Base-by-base conservation (phyloP, 2,113 vertebrate species). In the Parotia lawesii region DNA sequence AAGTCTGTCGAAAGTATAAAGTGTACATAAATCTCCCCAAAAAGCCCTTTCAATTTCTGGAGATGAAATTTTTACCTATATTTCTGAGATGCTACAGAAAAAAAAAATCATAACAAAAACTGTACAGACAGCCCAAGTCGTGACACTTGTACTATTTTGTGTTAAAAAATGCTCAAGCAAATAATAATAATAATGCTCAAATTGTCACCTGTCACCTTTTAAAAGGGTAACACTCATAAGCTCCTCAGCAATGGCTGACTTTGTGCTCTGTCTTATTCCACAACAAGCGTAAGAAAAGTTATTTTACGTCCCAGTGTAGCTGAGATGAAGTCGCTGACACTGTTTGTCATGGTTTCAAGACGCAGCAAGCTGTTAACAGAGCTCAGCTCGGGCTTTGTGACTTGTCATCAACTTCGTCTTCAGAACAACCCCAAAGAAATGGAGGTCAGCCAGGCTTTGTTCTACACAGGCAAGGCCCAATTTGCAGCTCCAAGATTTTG, bases 371-470 rank as follows among this genome's bases (percentile, higher is more conserved):
- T 77, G 84, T 51, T 77, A 86, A 42, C 35, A 9, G 27, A 85
- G 73, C 85, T 70, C 75, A 45, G 38, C 38, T 74, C 58, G 3
- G 60, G 25, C 84, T 95, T 14, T 38, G 84, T 28, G 84, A 10
- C 67, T 94, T 93, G 76, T 77, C 87, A 87, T 81, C 89, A 47
- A 7, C 86, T 74, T 17, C 72, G 10, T 86, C 61, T 80, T 6
- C 15, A 2, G 29, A 89, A 12, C 65, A 89, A 62, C 72, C 65
- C 78, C 62, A 8, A 45, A 47, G 60, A 47, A 58, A 86, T 9
- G 35, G 64, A 84, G 93, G 84, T 81, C 89, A 87, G 60, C 35
- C 37, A 73, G 56, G 7, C 84, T 92, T 86, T 86, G 56, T 84
- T 92, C 87, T 31, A 3, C 60, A 11, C 56, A 19, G 40, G 20